phyloP scores from a whole-genome alignment of 2,888 invertebrate species.

The Chirona hameri region DNA sequence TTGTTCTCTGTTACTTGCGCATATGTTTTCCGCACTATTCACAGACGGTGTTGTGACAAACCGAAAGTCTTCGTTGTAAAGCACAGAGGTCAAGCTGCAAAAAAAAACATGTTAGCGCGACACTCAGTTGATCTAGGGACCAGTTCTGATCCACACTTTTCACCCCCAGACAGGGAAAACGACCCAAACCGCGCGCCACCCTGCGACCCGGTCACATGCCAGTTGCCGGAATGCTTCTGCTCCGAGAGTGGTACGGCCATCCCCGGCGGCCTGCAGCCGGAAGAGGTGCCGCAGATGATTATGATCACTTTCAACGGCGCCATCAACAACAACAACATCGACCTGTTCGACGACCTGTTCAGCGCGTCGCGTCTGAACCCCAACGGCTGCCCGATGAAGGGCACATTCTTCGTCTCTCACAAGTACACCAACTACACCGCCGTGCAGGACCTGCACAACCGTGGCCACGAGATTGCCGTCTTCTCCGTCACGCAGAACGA shows the following conservation, averaged over 20 bases:
- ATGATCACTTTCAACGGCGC: constrained; percentile 92
- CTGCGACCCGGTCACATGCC: constrained; percentile 79
- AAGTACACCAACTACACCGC: constrained; percentile 91
- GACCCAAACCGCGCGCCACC: constrained; percentile 89
- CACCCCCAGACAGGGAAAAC: constrained; percentile 78
- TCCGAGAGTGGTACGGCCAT: constrained; percentile 84
- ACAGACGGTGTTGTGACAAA: neutral
- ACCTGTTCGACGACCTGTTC: constrained; percentile 87
- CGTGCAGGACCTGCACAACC: constrained; percentile 83
- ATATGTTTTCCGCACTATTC: neutral
- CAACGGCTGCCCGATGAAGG: constrained; percentile 88
- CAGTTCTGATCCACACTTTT: neutral
- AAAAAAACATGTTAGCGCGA: too few species aligned
- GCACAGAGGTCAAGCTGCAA: too few species aligned
- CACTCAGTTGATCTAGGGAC: too few species aligned
- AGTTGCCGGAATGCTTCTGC: constrained; percentile 88
- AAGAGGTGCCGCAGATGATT: constrained; percentile 81
- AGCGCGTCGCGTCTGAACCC: constrained; percentile 84
- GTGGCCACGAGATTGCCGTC: constrained; percentile 89
- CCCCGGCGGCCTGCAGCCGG: constrained; percentile 38
- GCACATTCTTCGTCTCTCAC: constrained; percentile 87
- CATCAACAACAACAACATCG: constrained; percentile 92
- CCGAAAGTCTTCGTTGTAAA: too few species aligned
- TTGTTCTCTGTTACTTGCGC: too few species aligned
- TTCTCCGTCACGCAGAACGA: constrained; percentile 91